Base-by-base conservation (phyloP, 2,888 invertebrate species). In the Troides oblongomaculatus region DNA sequence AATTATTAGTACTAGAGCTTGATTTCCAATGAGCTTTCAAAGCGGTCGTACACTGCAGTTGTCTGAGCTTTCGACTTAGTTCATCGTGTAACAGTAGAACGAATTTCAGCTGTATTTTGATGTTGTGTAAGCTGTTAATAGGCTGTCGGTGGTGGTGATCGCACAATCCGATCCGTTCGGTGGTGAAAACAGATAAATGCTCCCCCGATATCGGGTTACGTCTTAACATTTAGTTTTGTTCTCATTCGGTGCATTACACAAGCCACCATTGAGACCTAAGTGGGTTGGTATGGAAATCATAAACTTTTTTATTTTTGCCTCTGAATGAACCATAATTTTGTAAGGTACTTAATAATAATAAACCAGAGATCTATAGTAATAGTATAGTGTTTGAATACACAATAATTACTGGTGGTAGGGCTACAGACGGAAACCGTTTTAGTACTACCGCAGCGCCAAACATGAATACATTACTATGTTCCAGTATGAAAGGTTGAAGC, bases 121-220 rank as follows among this genome's bases (percentile, higher is more conserved):
- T 0, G 14, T 0, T 14, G 0, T 72, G 78, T 81, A 72, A 72
- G 78, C 76, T 66, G 66, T 58, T 73, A 79, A 79, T 85, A 61
- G 61, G 21, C 64, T 74, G 73, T 18, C n/a, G 30, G 53, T 58
- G 71, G 39, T 18, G 67, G 74, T 72, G 73, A 78, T 81, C 86
- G 91, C 86, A 84, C 84, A 84, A 90, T 88, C 86, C 88, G 82
- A 82, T 74, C 77, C 85, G 83, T 75, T 86, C 83, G 30, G 30
- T 30, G 30, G 87, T 87, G 84, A 89, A 88, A 86, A 85, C 87
- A 86, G 88, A 89, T 88, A 88, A 87, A 88, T 87, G 88, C 87
- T 83, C 86, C 83, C 80, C 78, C 81, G 81, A 85, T 90, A 90
- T 92, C 87, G 81, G 79, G 87, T 92, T 89, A 84, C 90, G 77